These are phyloP conservation scores for Chauna torquata DNA, from an alignment of 2,113 vertebrate genomes.

Conservation along the genomic window DNA sequence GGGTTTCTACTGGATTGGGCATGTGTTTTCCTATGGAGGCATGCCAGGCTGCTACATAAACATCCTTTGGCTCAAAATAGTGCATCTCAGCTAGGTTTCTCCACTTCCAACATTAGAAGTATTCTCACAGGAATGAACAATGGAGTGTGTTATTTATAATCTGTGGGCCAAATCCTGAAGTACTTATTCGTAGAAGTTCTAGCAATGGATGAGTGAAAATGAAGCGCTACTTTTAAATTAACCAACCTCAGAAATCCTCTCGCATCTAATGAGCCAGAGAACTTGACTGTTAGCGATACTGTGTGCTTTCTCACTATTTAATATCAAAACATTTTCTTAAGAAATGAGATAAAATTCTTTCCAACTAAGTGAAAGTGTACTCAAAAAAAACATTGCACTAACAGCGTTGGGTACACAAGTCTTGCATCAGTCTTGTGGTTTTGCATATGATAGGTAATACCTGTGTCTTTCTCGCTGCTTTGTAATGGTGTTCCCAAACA, in stretches of 20 bases:
- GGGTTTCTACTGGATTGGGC: background rate
- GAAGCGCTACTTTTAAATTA: background rate
- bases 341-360: background rate
- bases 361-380: background rate
- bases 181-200: background rate
- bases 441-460: background rate
- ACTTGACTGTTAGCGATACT: background rate
- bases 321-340: background rate
- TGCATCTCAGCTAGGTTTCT: background rate
- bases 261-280: background rate
- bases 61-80: background rate
- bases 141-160: background rate
- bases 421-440: background rate
- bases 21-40: background rate
- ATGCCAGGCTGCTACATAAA: conserved; percentile 13
- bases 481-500: background rate
- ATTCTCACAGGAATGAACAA: background rate
- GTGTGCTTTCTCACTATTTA: background rate
- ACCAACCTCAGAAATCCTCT: background rate
- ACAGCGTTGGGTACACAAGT: background rate
- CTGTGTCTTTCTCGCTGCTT: background rate
- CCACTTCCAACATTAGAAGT: background rate
- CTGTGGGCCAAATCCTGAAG: background rate
- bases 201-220: background rate
- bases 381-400: background rate